Conservation (phyloP, 2,888 invertebrate genomes). For the Pseudanteris insignis region DNA sequence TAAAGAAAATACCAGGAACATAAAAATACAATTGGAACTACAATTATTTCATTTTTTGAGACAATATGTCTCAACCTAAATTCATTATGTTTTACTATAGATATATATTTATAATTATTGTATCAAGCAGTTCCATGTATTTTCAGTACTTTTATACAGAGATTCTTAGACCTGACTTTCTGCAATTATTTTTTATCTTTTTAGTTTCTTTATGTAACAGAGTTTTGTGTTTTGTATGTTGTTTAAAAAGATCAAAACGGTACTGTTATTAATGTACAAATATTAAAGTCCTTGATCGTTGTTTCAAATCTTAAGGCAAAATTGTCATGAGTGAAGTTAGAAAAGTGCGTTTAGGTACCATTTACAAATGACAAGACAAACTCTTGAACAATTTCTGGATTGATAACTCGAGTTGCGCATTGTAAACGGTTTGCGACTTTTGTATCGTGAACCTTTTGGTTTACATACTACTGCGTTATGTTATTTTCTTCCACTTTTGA, state of each 20-base stretch:
- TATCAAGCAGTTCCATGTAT: too few species aligned
- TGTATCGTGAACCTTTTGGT: constrained; percentile 3
- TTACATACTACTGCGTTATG: constrained; percentile 27
- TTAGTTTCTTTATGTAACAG: too few species aligned
- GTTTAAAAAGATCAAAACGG: constrained; percentile 9
- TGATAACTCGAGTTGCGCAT: constrained; percentile 18
- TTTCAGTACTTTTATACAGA: too few species aligned
- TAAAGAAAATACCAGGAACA: too few species aligned
- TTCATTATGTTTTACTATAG: too few species aligned
- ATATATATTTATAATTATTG: too few species aligned
- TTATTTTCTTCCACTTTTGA: constrained; percentile 6
- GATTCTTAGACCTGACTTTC: not conserved
- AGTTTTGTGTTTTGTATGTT: constrained; percentile 2
- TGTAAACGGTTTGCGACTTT: constrained; percentile 18
- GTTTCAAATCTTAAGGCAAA: constrained; percentile 3
- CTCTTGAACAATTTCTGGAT: constrained; percentile 2
- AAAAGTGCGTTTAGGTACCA: constrained; percentile 6
- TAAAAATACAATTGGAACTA: too few species aligned
- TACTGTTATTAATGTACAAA: constrained; percentile 13
- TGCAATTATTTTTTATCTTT: not conserved
- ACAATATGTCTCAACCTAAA: too few species aligned
- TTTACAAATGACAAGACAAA: constrained; percentile 7
- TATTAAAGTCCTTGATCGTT: constrained; percentile 3
- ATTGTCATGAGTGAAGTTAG: constrained; percentile 19
- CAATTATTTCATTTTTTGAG: too few species aligned